These are phyloP conservation scores for Chrysolina oricalcia DNA, from an alignment of 2,888 invertebrate genomes.

Conservation along the genomic window DNA sequence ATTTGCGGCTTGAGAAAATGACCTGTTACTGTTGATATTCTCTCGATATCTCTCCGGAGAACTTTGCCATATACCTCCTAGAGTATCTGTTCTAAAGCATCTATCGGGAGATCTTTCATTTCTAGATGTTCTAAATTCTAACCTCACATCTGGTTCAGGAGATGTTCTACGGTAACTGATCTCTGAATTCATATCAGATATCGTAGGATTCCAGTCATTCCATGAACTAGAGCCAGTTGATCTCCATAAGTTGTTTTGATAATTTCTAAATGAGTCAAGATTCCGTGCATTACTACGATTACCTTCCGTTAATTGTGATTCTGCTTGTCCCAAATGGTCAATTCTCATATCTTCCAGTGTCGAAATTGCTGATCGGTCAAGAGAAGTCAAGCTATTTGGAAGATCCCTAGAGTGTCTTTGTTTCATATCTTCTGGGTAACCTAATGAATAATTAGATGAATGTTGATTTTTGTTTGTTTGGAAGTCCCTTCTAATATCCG, in stretches of 20 bases:
- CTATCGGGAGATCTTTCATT: slow-evolving; percentile 1
- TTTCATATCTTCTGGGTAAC: background rate
- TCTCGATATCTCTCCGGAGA: background rate
- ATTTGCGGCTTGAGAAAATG: background rate
- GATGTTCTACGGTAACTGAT: background rate
- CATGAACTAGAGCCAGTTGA: background rate
- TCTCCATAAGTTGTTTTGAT: background rate
- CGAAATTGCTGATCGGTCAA: background rate
- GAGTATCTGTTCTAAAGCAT: background rate
- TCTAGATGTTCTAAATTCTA: slow-evolving; percentile 2
- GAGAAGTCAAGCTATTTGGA: background rate
- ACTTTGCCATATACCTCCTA: background rate
- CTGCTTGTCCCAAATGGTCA: background rate
- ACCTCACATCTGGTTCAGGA: background rate
- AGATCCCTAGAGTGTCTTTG: background rate
- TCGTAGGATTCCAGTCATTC: background rate
- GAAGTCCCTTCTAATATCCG: background rate
- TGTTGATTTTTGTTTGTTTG: background rate
- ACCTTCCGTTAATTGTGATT: background rate
- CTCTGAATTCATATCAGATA: background rate
- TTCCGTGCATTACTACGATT: background rate
- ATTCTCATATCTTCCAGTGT: background rate
- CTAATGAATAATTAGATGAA: background rate
- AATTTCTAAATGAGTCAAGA: background rate
- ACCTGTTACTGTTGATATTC: background rate